Conservation (phyloP, 2,113 vertebrate species). For the Calidris pygmaea region DNA sequence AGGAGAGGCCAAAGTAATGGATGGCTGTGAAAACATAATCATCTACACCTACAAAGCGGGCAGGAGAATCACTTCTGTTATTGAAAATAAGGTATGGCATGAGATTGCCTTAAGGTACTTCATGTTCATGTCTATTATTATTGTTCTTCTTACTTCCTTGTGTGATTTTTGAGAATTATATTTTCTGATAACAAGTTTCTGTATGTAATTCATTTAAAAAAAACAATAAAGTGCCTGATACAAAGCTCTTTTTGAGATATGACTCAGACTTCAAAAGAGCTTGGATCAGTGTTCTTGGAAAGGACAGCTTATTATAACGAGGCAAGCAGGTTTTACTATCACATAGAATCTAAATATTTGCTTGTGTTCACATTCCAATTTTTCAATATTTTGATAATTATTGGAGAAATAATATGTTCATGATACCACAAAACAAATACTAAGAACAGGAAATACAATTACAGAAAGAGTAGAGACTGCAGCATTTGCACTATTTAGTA, state of each 20-base stretch:
- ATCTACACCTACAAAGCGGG: conserved; percentile 79
- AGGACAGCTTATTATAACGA: background rate
- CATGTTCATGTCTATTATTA: background rate
- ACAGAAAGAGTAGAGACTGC: background rate
- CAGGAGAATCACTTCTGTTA: conserved; percentile 84
- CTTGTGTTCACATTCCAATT: background rate
- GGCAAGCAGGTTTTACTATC: background rate
- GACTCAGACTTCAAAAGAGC: background rate
- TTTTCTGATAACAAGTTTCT: background rate
- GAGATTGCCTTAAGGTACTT: background rate
- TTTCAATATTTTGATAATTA: background rate
- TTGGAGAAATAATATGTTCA: background rate
- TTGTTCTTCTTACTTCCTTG: background rate
- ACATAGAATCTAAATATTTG: background rate
- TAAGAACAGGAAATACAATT: background rate
- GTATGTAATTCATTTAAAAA: background rate
- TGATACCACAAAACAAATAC: background rate
- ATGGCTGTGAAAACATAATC: conserved; percentile 78
- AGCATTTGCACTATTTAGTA: background rate
- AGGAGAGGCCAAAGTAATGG: conserved; percentile 78
- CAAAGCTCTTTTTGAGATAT: background rate
- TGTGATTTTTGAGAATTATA: background rate
- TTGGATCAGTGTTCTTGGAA: background rate
- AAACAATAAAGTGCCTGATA: background rate
- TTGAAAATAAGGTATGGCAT: conserved; percentile 87